Base-by-base conservation (phyloP, 1,140 invertebrate genomes). In the Lethrus apterus region DNA sequence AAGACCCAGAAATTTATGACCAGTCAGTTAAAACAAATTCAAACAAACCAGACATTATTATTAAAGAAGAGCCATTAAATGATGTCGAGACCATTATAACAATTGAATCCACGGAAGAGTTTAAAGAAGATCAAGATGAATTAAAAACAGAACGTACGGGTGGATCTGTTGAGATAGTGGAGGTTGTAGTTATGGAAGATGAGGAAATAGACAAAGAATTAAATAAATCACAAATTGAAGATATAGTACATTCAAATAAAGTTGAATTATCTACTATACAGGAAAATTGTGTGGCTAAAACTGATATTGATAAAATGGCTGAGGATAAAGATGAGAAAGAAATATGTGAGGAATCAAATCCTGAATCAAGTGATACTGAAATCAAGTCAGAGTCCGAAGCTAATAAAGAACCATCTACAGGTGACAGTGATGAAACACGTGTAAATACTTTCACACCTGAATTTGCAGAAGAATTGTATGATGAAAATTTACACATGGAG, bases 401-500 rank as follows among this genome's bases (percentile, higher is more conserved):
- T 34, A 20, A 19, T 24, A 23, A 19, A 32, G 33, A 15, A 4
- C 36, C 31, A 45, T 44, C 33, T 30, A 41, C 20, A 14, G 29
- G 20, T 5, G 38, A 41, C 23, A 41, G 20, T 23, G 29, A 53
- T 26, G 29, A 47, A 7, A 31, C 31, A 20, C 54, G 55, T 17
- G 43, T 33, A 1, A 43, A 38, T 4, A 47, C 48, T n/a, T 44
- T 59, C 20, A 52, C 54, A 13, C 48, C 59, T 7, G 63, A 65
- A 8, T 63, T 55, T 48, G 51, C 42, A 7, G 57, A 59, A 26
- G 61, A 58, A 29, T 45, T 60, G 17, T 65, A 57, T 45, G 78
- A 79, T 53, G 77, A 80, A 30, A 72, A 76, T 0, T 74, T 74
- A 2, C 73, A 76, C 61, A 73, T 75, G 62, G 74, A 75, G 9